These are phyloP conservation scores for Gymnoscelis rufifasciata DNA, from an alignment of 2,888 invertebrate genomes.

Conservation along the genomic window DNA sequence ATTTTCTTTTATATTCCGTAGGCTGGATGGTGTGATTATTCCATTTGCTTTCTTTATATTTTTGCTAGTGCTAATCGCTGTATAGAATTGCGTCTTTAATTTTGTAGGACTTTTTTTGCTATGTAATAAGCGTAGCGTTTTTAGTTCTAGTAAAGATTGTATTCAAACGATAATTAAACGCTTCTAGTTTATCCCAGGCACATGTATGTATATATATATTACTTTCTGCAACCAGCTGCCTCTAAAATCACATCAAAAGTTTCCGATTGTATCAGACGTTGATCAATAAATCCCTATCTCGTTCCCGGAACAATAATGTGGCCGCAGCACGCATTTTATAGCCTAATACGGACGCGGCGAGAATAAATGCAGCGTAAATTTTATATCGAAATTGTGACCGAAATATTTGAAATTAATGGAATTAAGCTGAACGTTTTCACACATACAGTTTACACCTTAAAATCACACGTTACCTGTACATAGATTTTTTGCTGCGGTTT, in stretches of 20 bases:
- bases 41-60: neutral
- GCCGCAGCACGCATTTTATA: conserved; percentile 38
- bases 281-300: conserved; percentile 17
- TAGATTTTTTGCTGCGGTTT: too few relatives aligned
- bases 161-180: too few relatives aligned
- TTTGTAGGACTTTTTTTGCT: too few relatives aligned
- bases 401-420: neutral
- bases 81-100: neutral
- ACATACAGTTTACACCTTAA: neutral
- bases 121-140: too few relatives aligned
- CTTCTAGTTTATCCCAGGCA: too few relatives aligned
- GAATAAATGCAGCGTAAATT: conserved; percentile 30
- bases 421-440: neutral
- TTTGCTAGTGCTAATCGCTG: neutral
- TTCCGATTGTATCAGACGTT: conserved; percentile 5
- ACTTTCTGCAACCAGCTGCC: neutral
- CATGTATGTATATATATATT: too few relatives aligned
- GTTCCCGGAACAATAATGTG: conserved; percentile 31
- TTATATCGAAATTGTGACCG: conserved; percentile 19
- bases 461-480: too few relatives aligned
- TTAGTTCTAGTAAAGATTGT: too few relatives aligned
- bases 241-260: neutral
- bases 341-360: conserved; percentile 36
- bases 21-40: neutral
- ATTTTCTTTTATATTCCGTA: neutral